Evolutionary conservation across 2,797 vertebrate species (phyloP).

Genomic region (Lemur catta): DNA sequence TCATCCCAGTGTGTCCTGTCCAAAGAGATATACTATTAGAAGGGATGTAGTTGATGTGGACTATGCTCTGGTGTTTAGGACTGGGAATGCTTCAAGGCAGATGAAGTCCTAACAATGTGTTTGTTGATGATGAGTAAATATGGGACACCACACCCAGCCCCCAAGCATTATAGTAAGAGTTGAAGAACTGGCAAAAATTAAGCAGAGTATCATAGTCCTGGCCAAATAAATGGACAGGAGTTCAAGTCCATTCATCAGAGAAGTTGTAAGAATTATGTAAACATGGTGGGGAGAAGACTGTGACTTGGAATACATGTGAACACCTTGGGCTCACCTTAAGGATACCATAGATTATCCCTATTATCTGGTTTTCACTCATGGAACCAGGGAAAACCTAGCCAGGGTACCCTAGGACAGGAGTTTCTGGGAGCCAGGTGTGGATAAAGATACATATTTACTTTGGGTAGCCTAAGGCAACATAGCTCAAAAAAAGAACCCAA

Average conservation of each 20-base stretch:
- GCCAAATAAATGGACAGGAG: slow-evolving; percentile 14
- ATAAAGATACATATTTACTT: not conserved
- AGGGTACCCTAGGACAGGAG: not conserved
- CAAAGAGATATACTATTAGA: not conserved
- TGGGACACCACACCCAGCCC: not conserved
- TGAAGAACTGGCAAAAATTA: not conserved
- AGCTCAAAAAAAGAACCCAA: not conserved
- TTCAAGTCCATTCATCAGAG: not conserved
- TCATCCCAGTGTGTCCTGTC: not conserved
- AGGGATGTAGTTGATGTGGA: not conserved
- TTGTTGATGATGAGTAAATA: slow-evolving; percentile 14
- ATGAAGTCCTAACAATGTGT: not conserved
- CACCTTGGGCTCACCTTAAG: not conserved
- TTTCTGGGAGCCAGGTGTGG: not conserved
- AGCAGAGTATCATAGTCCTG: not conserved
- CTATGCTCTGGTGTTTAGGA: not conserved
- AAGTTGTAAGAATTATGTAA: not conserved
- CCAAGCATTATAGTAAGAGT: not conserved
- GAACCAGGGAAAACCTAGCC: not conserved
- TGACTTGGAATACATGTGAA: not conserved
- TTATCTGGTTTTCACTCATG: not conserved
- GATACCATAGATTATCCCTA: not conserved
- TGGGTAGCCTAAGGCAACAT: not conserved
- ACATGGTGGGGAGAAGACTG: not conserved
- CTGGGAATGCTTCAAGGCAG: slow-evolving; percentile 26